Evolutionary conservation across 2,797 vertebrate genomes (phyloP), one percentile per base, ranked within the genome.

Genomic region (Carcharodon carcharias): DNA sequence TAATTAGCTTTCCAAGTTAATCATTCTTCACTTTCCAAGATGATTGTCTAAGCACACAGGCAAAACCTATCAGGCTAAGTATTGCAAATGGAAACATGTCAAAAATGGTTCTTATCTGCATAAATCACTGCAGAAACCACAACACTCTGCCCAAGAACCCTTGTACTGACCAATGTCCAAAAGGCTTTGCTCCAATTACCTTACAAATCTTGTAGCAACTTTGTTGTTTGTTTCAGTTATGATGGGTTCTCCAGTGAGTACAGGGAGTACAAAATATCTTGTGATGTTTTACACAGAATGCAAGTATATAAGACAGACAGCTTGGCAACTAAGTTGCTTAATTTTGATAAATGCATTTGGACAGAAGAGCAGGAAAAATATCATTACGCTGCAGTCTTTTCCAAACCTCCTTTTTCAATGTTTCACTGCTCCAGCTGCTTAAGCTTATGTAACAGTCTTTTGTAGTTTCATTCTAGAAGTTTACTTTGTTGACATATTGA

Each of bases 231-330:
- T 63, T 35, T 92, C 21, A 63, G 28, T 50, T 45, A n/a, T 9
- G 54, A 63, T 7, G 5, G 58, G 21, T 26, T 45, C 45, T 50
- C 31, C 89, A 63, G 35, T 92, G 58, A 63, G 31, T n/a, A 11
- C 31, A 35, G 89, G 89, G 56, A 63, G 7, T 14, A 35, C 14
- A 14, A 63, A 63, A 92, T 63, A 92, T 35, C 89, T 63, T 35
- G 31, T 63, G 61, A 92, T 92, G 56, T 63, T 92, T 92, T 92
- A 61, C 89, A 92, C 89, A 92, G 89, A 63, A 63, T 63, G 35
- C 14, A 63, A 92, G 61, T 92, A 16, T 63, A 58, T 63, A n/a
- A 92, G 61, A 56, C 88, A 61, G 56, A 63, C 28, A n/a, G 56
- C 16, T 92, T 92, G 89, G 89, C 89, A 92, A 1, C 35, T 18